Conservation (phyloP, 1,140 invertebrate species). For the Pinna nobilis region DNA sequence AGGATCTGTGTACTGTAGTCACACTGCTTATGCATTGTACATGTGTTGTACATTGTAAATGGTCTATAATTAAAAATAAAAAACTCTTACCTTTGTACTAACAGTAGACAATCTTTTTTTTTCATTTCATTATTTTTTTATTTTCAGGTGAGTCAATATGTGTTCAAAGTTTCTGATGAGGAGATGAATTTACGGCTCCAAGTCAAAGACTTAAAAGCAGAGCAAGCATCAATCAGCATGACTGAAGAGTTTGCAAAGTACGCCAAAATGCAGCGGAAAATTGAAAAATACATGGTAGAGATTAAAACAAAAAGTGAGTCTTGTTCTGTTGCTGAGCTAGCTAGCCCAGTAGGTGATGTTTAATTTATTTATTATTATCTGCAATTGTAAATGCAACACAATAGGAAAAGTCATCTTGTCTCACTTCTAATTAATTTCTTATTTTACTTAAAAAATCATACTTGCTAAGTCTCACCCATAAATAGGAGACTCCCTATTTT, state of each 20-base stretch:
- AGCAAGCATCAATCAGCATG: constrained; percentile 56
- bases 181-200: constrained; percentile 56
- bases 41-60: background rate
- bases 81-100: background rate
- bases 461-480: too few relatives aligned
- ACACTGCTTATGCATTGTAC: too few relatives aligned
- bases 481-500: too few relatives aligned
- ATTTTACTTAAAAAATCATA: too few relatives aligned
- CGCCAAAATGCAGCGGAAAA: constrained; percentile 58
- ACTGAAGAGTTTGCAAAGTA: constrained; percentile 63
- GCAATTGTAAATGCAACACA: background rate
- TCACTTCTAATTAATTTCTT: too few relatives aligned
- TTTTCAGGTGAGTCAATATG: constrained; percentile 44
- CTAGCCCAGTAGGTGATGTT: background rate
- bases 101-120: background rate
- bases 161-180: constrained; percentile 49
- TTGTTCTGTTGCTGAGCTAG: background rate
- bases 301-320: constrained; percentile 55
- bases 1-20: too few relatives aligned
- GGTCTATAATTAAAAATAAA: background rate
- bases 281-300: constrained; percentile 54
- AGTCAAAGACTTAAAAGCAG: constrained; percentile 56
- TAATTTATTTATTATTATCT: background rate
- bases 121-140: constrained; percentile 4
- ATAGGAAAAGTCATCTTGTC: background rate